Base-by-base conservation (phyloP, 2,797 vertebrate species). In the Sebastes umbrosus region DNA sequence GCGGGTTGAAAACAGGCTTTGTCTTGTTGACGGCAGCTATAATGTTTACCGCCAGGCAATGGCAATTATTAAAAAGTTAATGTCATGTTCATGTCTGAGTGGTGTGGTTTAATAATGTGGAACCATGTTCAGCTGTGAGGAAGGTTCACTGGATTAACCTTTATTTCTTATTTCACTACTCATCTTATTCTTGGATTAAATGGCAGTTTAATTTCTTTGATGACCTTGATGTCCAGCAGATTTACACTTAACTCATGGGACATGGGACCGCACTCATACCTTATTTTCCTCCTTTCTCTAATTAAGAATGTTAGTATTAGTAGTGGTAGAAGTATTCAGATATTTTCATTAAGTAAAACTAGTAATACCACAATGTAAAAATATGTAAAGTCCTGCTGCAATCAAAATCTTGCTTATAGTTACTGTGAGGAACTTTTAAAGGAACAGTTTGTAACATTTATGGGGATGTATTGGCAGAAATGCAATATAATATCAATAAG, bases 21-120 rank as follows among this genome's bases (percentile, higher is more conserved):
- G 74, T 90, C 80, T 83, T 39, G 18, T 52, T 60, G 76, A 57
- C 85, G 89, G 81, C 83, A 83, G 79, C 74, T 59, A 24, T 78
- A 69, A 82, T 86, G 80, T 91, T 91, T 90, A 81, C 69, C 9
- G 73, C 59, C 22, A 1, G 36, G 50, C 36, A 59, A 87, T 75
- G 76, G 20, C 76, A 74, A 65, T 87, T 77, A 84, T 73, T 84
- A 76, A 81, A 86, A 84, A 75, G 84, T 84, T 64, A 71, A 82
- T 76, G 84, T 83, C 80, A 75, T 63, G 80, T 76, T 85, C 29
- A 82, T 73, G 76, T 78, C 77, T 84, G 82, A 87, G 58, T 87
- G 79, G 63, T 73, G 36, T 2, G 69, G 10, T 73, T 83, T 82
- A 80, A 85, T 87, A 77, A 77, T n/a, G 36, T 55, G 66, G 80